Percentiles rank a stretch among this genome's conserved stretches.
These are phyloP conservation scores for Myiagra hebetior DNA, from an alignment of 2,113 vertebrate species.

Conservation along the genomic window DNA sequence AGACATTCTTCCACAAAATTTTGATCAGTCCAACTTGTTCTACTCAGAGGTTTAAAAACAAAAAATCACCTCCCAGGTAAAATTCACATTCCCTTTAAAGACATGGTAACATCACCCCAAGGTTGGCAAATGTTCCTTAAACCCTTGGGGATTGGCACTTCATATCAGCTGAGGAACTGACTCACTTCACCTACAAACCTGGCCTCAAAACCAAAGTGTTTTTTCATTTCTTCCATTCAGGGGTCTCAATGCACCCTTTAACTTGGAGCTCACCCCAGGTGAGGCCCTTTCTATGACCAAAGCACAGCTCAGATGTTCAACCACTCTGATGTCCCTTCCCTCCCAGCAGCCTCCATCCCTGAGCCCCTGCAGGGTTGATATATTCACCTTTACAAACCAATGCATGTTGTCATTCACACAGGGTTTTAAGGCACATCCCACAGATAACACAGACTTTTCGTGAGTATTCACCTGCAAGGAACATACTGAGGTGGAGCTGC, in stretches of 20 bases:
- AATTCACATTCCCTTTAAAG: neutral
- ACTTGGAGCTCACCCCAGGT: neutral
- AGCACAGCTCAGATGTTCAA: neutral
- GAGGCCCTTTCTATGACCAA: neutral
- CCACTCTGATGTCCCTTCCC: accelerated
- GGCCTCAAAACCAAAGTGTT: neutral
- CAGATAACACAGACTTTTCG: neutral
- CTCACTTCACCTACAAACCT: neutral
- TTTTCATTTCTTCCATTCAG: neutral
- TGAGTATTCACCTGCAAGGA: neutral
- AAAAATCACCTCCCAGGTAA: neutral
- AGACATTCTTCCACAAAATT: neutral
- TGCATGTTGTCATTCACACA: neutral
- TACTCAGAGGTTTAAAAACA: neutral
- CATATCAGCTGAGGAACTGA: neutral
- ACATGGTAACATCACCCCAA: neutral
- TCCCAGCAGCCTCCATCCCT: neutral
- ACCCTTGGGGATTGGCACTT: neutral
- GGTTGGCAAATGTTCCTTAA: neutral
- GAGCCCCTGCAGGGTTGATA: neutral
- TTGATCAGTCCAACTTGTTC: neutral
- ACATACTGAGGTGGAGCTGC: neutral
- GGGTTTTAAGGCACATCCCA: neutral
- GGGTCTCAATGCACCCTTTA: neutral
- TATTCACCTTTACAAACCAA: neutral